Percentiles rank a stretch among this genome's conserved stretches.
Conservation (phyloP, 1,140 invertebrate species). For the Drosophila mauritiana region DNA sequence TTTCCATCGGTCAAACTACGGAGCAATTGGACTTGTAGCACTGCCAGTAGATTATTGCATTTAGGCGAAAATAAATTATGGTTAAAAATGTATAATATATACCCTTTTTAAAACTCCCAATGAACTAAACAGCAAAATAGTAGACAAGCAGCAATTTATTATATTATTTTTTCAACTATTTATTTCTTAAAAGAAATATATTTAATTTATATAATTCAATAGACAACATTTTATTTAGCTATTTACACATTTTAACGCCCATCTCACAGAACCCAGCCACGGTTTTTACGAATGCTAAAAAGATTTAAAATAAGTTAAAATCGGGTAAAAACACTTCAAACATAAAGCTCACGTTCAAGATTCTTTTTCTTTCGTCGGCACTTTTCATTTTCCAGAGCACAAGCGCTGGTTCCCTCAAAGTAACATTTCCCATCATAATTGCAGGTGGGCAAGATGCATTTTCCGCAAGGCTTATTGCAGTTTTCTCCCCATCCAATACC, state of each 20-base stretch:
- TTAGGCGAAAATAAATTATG: neutral
- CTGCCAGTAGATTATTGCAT: constrained; percentile 13
- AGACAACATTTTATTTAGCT: neutral
- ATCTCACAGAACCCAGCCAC: neutral
- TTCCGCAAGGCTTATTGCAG: neutral
- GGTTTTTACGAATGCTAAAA: neutral
- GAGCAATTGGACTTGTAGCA: constrained; percentile 15
- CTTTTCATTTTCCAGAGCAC: constrained; percentile 1
- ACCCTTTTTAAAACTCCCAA: neutral
- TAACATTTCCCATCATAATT: constrained; percentile 10
- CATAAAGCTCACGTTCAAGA: neutral
- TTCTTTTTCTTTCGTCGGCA: neutral
- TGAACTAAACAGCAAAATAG: too few relatives aligned
- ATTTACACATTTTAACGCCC: neutral
- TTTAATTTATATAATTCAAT: too few relatives aligned
- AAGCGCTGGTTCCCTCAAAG: neutral
- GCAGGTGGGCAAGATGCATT: constrained; percentile 1
- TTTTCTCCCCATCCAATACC: neutral
- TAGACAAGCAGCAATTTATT: too few relatives aligned
- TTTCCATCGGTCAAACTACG: constrained; percentile 22
- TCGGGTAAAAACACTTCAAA: too few relatives aligned
- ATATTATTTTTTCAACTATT: too few relatives aligned
- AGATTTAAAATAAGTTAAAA: neutral
- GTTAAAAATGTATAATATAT: neutral
- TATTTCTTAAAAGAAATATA: too few relatives aligned